Base-by-base conservation (phyloP, 2,113 vertebrate species). In the Sitta europaea region DNA sequence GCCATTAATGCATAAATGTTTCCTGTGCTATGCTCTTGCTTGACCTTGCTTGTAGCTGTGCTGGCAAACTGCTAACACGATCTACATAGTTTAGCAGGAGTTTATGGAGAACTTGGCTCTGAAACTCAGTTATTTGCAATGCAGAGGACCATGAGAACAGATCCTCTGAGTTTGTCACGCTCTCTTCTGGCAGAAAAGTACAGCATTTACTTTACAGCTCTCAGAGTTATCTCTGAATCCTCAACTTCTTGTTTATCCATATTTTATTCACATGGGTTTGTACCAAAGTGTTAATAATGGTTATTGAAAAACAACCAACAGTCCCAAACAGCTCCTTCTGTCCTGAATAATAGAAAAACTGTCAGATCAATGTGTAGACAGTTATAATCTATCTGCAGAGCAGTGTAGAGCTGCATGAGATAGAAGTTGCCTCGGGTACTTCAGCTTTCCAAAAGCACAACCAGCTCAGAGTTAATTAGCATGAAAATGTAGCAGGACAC, bases 101-200 rank as follows among this genome's bases (percentile, higher is more conserved):
- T 86, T 92, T 83, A 62, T 28, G 23, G 55, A 90, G 71, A 88
- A 83, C 38, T 71, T 93, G 86, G 35, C 71, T 86, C 79, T 80
- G 47, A 95, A 95, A 67, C 18, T 42, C 29, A 47, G n/a, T 62
- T 83, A 86, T 70, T 43, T 92, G 67, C 72, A 70, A 74, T 23
- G 29, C 45, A 57, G 58, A 82, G 36, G 66, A 72, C 45, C n/a
- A 72, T 1, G 10, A 95, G 85, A 88, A 90, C 38, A 86, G 62
- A 85, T 84, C 55, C 57, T 73, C 65, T 47, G 47, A 76, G 67
- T 72, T 59, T 87, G 80, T 54, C 63, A 42, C 12, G 24, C 59
- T 2, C 33, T 80, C 72, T 80, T 73, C 75, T 66, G 59, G 59
- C 83, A 94, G 67, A 79, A 73, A 40, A 86, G 38, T 35, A 77